phyloP scores from a whole-genome alignment of 2,797 vertebrate genomes.

The Taeniopygia guttata region DNA sequence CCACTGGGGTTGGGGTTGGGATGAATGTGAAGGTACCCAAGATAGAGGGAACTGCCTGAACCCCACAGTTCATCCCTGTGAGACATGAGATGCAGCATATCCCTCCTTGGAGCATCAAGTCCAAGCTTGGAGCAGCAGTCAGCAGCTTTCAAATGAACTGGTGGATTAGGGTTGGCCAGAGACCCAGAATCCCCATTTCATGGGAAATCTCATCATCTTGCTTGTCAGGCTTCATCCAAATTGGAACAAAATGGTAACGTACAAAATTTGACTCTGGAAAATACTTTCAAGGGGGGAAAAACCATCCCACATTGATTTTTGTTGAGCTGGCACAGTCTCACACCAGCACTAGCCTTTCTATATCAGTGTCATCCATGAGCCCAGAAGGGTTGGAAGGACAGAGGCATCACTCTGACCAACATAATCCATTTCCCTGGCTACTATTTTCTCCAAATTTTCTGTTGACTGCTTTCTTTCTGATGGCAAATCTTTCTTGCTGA shows the following conservation, averaged over 20 bases:
- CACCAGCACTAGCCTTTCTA: fast-evolving
- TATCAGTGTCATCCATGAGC: not conserved
- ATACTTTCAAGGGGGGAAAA: not conserved
- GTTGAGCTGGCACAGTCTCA: not conserved
- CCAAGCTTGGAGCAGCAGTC: not conserved
- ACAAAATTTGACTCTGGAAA: not conserved
- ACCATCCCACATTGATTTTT: not conserved
- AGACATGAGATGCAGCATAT: not conserved
- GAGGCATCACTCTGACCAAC: not conserved
- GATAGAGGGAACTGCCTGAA: not conserved
- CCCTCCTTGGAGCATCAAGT: not conserved
- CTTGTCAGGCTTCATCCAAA: not conserved
- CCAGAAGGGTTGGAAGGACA: not conserved
- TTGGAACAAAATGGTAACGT: not conserved
- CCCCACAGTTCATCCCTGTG: fast-evolving
- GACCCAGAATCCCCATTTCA: not conserved
- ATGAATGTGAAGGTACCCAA: not conserved
- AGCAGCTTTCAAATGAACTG: not conserved
- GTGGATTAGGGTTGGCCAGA: not conserved
- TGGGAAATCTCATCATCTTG: not conserved
- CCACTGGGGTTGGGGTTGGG: not conserved
- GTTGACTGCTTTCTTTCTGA: not conserved
- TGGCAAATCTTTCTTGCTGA: not conserved
- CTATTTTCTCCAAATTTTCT: not conserved
- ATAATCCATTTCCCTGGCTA: not conserved